Evolutionary conservation across 2,888 invertebrate genomes (phyloP), one percentile per base, ranked within the genome.

Genomic region (Hecatera dysodea): DNA sequence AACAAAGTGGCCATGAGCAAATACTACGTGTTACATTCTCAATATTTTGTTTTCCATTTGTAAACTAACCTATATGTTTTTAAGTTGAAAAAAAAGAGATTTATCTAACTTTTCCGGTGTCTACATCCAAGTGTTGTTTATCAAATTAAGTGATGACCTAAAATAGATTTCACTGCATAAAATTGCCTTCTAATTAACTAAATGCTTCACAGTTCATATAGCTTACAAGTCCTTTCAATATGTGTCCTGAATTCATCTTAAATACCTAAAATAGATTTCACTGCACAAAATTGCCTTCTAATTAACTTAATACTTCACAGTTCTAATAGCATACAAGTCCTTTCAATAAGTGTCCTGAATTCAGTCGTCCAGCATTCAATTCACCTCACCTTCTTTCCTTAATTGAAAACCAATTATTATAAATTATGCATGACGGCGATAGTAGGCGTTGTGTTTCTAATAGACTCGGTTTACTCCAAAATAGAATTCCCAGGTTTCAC

Each of bases 1-100:
- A 82, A 85, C 85, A 78, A 80, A 83, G 72, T 75, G 50, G 62
- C 63, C 69, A 78, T 68, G 65, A 55, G 33, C 56, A 62, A 78
- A 67, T 24, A 68, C 60, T 69, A 65, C 67, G 64, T 80, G 61
- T 72, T 36, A 62, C 69, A 33, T 64, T 61, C 62, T 71, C 66
- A 65, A 48, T 57, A 33, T 70, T 75, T 80, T 61, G 62, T 71
- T 66, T 75, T 65, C 53, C 27, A 69, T 75, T 75, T 67, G 46
- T 48, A 33, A 61, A 66, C 55, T 53, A 67, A n/a, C n/a, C n/a
- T n/a, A 33, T 19, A 69, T 27, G 81, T 59, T n/a, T n/a, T n/a
- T 17, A n/a, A 39, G 17, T 53, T 75, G 42, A 27, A 57, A 52
- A 57, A 52, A 46, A 12, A 27, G 39, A 46, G 24, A 48, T 50